Evolutionary conservation across 2,888 invertebrate genomes (phyloP), one percentile per base, ranked within the genome.

Genomic region (Zaprionus obscuricornis): DNA sequence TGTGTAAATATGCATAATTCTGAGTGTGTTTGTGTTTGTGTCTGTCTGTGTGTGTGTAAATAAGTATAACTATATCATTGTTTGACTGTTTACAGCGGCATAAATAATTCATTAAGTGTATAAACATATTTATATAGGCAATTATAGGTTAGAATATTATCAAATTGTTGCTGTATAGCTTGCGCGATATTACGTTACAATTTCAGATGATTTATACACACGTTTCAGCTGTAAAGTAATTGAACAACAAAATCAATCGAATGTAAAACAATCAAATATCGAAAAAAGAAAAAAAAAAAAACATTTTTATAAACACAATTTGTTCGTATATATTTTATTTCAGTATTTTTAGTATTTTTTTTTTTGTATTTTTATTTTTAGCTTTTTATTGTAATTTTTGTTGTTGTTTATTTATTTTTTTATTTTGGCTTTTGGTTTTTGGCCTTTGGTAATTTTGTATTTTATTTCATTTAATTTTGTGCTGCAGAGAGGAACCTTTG

Each of bases 391-490:
- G 36, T 34, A 27, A 22, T 10, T 14, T 5, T 24, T 33, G 22
- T 17, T 26, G 2, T 6, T 22, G 13, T 4, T 33, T 11, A 31
- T 14, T 36, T 24, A 29, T 54, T 13, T 17, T 7, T 18, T 37
- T 10, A 31, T 13, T 54, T 36, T 49, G 17, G 47, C 27, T 17
- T 58, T 54, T 52, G 42, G 47, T 20, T 27, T 3, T 24, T 42
- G 34, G 22, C 10, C 10, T 42, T 22, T 52, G 10, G 39, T 33
- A 42, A 40, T 60, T 47, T 54, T 66, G 54, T 50, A 75, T 79
- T 83, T 76, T 81, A 73, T 78, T 83, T 73, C 43, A 81, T 79
- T 77, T 73, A 67, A 83, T 79, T 77, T 73, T 70, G 46, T 60
- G 47, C 55, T 62, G n/a, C n/a, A n/a, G n/a, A n/a, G n/a, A n/a